A percentile compares a stretch with the other conserved stretches of the same genome.
phyloP scores from a whole-genome alignment of 64 coral and sea anemone species.

The Astreopora myriophthalma region DNA sequence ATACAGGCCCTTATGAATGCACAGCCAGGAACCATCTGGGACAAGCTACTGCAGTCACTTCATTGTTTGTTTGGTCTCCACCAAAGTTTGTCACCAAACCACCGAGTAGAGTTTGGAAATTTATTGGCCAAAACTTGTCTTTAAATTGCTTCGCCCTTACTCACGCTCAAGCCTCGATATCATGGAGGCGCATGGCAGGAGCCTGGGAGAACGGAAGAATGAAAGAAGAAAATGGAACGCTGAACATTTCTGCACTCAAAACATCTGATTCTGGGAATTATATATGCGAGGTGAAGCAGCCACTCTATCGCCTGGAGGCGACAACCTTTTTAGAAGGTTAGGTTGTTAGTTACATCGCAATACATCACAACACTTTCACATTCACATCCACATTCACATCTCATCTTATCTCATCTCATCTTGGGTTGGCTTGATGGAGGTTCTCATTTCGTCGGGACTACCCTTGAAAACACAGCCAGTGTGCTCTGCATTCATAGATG shows the following conservation, averaged over 20 bases:
- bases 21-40: not conserved
- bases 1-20: conserved; percentile 4
- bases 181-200: not conserved
- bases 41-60: not conserved
- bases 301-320: not conserved
- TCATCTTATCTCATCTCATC: no score
- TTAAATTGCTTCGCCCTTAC: not conserved
- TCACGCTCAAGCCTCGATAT: not conserved
- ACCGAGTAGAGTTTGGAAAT: not conserved
- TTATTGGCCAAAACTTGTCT: not conserved
- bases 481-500: no score
- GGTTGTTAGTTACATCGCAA: no score
- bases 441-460: no score
- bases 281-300: not conserved
- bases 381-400: no score
- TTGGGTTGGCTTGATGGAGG: no score
- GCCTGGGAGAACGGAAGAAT: not conserved
- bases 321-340: not conserved
- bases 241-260: not conserved
- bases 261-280: conserved; percentile 4
- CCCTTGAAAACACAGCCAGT: no score
- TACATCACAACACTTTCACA: no score
- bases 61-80: not conserved
- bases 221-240: not conserved
- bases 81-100: not conserved